A percentile compares a stretch with the other conserved stretches of the same genome.
phyloP scores from a whole-genome alignment of 2,888 invertebrate species.

The Hesperia comma region DNA sequence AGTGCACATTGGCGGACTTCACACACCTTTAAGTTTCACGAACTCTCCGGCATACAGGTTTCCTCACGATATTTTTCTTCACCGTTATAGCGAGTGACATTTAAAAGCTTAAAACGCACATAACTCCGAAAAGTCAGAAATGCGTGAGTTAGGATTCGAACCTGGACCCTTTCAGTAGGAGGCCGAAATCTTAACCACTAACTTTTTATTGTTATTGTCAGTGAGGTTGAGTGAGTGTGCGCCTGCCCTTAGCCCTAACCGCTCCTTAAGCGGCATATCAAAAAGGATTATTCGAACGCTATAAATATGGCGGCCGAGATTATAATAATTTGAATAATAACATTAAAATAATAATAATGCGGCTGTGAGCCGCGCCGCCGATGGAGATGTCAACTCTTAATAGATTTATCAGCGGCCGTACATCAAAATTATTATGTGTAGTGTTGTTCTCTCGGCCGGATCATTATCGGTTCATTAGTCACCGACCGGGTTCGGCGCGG shows the following conservation, averaged over 20 bases:
- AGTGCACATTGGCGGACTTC: no score
- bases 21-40: no score
- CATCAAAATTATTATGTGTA: constrained; percentile 63
- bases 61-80: no score
- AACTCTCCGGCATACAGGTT: no score
- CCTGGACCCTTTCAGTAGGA: no score
- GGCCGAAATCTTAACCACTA: no score
- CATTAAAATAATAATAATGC: constrained; percentile 78
- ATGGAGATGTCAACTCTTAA: constrained; percentile 72
- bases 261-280: constrained; percentile 74
- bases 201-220: no score
- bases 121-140: no score
- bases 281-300: constrained; percentile 73
- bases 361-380: constrained; percentile 59
- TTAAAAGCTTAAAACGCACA: no score
- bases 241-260: constrained; percentile 41
- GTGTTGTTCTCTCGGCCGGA: constrained; percentile 57
- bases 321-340: constrained; percentile 82
- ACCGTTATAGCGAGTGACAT: no score
- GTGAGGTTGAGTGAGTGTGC: constrained; percentile 41
- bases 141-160: no score
- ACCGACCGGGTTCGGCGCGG: constrained; percentile 44
- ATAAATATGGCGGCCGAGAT: constrained; percentile 78
- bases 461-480: constrained; percentile 69
- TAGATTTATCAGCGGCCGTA: constrained; percentile 73